phyloP scores from a whole-genome alignment of 2,888 invertebrate species.

The Euzetes globulus region DNA sequence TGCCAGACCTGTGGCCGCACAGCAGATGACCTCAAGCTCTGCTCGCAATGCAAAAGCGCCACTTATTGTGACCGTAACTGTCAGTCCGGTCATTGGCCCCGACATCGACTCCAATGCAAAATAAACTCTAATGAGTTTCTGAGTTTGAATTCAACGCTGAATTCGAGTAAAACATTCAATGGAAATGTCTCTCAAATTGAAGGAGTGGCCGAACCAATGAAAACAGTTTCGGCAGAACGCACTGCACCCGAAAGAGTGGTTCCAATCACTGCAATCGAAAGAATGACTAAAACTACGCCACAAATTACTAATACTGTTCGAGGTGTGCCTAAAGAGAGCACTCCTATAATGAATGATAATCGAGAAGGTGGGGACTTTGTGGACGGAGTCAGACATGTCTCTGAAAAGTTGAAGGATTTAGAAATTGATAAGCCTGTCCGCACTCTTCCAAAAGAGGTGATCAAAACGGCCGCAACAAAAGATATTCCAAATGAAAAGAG shows the following conservation, averaged over 20 bases:
- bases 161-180: background rate
- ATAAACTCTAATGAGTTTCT: too few relatives aligned
- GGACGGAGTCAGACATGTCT: too few relatives aligned
- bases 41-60: constrained; percentile 5
- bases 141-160: background rate
- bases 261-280: background rate
- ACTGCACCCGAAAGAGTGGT: too few relatives aligned
- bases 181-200: background rate
- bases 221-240: too few relatives aligned
- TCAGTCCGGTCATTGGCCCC: background rate
- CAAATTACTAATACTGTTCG: background rate
- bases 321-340: background rate
- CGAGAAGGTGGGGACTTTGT: too few relatives aligned
- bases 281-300: background rate
- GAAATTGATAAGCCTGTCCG: too few relatives aligned
- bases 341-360: background rate
- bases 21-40: background rate
- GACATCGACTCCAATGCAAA: background rate
- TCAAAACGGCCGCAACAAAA: background rate
- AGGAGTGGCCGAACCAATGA: background rate
- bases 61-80: background rate
- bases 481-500: too few relatives aligned
- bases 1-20: background rate
- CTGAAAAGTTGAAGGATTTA: too few relatives aligned
- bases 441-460: too few relatives aligned